These are phyloP conservation scores for Alosa sapidissima DNA, from an alignment of 2,797 vertebrate species.

Conservation along the genomic window DNA sequence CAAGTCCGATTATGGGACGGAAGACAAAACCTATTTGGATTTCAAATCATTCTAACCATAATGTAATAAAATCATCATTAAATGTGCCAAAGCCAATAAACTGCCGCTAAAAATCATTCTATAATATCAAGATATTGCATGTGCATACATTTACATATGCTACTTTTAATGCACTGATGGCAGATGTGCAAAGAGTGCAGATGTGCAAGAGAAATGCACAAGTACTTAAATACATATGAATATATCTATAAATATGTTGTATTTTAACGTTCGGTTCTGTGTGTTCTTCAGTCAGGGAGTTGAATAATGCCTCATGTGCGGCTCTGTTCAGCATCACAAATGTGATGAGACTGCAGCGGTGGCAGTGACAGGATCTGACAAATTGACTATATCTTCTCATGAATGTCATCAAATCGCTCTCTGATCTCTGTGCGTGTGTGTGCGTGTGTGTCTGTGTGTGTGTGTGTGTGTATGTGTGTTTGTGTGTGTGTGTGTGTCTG, in stretches of 20 bases:
- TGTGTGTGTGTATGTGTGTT: neutral
- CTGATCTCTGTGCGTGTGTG: neutral
- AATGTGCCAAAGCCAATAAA: neutral
- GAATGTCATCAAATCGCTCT: slow-evolving; percentile 25
- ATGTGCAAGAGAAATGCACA: neutral
- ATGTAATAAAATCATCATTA: neutral
- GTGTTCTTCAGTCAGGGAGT: neutral
- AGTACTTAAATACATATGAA: neutral
- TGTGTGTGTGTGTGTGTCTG: neutral
- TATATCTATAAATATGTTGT: neutral
- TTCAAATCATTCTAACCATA: neutral
- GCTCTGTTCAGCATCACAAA: neutral
- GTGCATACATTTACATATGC: slow-evolving; percentile 1
- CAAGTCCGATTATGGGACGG: neutral
- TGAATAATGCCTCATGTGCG: slow-evolving; percentile 9
- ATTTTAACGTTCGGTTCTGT: slow-evolving; percentile 8
- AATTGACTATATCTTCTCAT: slow-evolving; percentile 17
- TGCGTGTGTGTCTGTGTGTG: neutral
- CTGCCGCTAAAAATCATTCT: neutral
- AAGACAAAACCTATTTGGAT: neutral
- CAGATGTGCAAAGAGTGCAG: neutral
- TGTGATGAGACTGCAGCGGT: neutral
- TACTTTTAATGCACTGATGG: neutral
- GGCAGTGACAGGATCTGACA: neutral
- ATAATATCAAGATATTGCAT: neutral